Base-by-base conservation (phyloP, 2,797 vertebrate genomes). In the Cynodonichthys magdalenae region DNA sequence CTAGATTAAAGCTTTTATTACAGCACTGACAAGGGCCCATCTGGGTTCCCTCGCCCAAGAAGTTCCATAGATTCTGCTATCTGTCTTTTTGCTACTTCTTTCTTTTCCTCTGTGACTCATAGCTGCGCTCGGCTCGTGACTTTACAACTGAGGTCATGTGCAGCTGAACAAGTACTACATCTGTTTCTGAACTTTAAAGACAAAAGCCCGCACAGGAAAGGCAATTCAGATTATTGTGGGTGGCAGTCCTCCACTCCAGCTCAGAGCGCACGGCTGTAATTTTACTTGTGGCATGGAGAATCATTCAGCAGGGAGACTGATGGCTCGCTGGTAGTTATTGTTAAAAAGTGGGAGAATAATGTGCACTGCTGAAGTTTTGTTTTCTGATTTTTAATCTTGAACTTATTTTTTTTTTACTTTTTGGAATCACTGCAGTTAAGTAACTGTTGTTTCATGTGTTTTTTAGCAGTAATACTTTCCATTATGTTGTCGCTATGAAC, bases 181-280 rank as follows among this genome's bases (percentile, higher is more conserved):
- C 91, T 90, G 86, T 92, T 90, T 93, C 87, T 83, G 89, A 92
- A 90, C 85, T 80, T 89, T 45, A 80, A 54, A 89, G 87, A 81
- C 84, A 90, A 89, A 87, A 88, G 84, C 87, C 89, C 83, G 54
- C 73, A 66, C 87, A 88, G 78, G 83, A 87, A 60, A 66, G 77
- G 83, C 80, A 77, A 77, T 92, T 78, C 76, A 87, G 83, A 92
- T 93, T 94, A 92, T 87, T 83, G 71, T 87, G 88, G 87, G 85
- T 93, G 90, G 89, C 88, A 85, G 89, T 93, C 94, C 94, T 94
- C 92, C 90, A 93, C 91, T 93, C 93, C 72, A 77, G 87, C 85
- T 85, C 67, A 51, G 72, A 87, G 87, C 55, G 75, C 79, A 59
- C 76, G 59, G 81, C 91, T 92, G 74, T 92, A 92, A 94, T 94